These are phyloP conservation scores for Chaetodon trifascialis DNA, from an alignment of 2,113 vertebrate species.

Conservation along the genomic window DNA sequence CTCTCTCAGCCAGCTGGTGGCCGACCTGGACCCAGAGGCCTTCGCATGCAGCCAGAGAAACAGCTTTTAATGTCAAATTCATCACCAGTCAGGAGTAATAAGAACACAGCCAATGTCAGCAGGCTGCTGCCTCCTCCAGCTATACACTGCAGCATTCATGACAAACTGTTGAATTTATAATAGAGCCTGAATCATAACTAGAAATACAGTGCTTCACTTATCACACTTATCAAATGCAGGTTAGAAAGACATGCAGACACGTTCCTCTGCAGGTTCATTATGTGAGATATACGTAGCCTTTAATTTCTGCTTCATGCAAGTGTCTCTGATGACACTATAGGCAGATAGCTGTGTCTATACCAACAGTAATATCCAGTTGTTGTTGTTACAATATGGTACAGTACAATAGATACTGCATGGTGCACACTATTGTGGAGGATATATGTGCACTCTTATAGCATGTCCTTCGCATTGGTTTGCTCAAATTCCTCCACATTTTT, in stretches of 20 bases:
- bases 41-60: conserved; percentile 3
- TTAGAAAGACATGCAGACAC: neutral
- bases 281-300: neutral
- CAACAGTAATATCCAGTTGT: neutral
- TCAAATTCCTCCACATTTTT: neutral
- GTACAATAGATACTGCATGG: neutral
- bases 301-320: neutral
- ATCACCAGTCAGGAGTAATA: conserved; percentile 7
- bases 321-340: neutral
- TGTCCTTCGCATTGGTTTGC: neutral
- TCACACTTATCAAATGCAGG: neutral
- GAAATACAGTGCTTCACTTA: neutral
- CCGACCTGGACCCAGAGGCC: conserved; percentile 34
- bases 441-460: no score
- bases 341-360: neutral
- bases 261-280: conserved; percentile 11
- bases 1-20: conserved; percentile 49
- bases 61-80: conserved; percentile 17
- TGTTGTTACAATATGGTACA: neutral
- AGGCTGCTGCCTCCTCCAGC: neutral
- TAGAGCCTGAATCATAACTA: neutral
- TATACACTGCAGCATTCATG: neutral
- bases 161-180: conserved; percentile 12
- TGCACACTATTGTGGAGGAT: no score
- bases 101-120: neutral